Evolutionary conservation across 2,888 invertebrate genomes (phyloP).

Genomic region (Dryococelus australis): DNA sequence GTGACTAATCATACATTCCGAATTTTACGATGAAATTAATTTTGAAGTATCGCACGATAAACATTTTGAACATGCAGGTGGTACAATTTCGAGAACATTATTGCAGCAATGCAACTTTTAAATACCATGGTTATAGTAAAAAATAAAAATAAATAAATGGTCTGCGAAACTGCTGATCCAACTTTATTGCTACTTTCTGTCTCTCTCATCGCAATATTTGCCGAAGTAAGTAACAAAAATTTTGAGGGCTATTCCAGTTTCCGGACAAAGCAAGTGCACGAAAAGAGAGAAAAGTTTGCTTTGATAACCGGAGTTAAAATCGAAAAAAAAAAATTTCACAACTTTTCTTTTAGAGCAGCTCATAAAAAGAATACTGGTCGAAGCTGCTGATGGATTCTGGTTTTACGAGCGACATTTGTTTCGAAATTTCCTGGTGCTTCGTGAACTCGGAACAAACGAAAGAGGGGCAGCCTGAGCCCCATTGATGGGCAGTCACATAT

Average conservation of each 20-base stretch:
- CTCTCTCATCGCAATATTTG: neutral
- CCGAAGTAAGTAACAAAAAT: too few relatives aligned
- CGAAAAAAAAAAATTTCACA: neutral
- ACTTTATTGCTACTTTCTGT: neutral
- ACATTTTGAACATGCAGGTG: too few relatives aligned
- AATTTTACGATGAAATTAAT: too few relatives aligned
- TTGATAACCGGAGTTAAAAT: neutral
- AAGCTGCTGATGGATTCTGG: conserved; percentile 3
- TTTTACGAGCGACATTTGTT: conserved; percentile 10
- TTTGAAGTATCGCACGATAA: too few relatives aligned
- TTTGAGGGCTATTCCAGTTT: neutral
- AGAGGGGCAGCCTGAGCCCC: neutral
- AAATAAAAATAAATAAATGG: too few relatives aligned
- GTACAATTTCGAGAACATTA: too few relatives aligned
- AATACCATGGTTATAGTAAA: neutral
- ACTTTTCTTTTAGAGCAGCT: conserved; percentile 8
- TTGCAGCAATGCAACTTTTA: too few relatives aligned
- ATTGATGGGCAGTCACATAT: neutral
- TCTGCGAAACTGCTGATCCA: neutral
- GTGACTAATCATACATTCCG: too few relatives aligned
- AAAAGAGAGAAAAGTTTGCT: neutral
- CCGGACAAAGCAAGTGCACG: neutral
- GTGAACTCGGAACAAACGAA: neutral
- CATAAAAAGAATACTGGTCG: conserved; percentile 16
- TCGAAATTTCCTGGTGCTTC: neutral